Base-by-base conservation (phyloP, 2,113 vertebrate species). In the Corythornis madagascariensis region DNA sequence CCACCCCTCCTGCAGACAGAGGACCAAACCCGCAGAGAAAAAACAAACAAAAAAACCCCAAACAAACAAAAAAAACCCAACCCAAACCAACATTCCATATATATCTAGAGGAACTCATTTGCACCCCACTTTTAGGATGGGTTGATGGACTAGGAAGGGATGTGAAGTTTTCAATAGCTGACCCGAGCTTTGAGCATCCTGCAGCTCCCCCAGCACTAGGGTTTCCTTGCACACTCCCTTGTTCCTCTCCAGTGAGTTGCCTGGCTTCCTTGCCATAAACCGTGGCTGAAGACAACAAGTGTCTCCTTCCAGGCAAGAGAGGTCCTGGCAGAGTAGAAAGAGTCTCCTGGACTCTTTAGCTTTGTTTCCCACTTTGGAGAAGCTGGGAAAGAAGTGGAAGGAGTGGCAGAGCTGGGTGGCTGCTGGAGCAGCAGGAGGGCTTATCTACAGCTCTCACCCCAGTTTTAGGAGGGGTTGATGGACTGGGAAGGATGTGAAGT, bases 171-270 rank as follows among this genome's bases (percentile, higher is more conserved):
- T 40, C 9, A 6, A 1, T 5, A 18, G 2, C 5, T 3, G 13
- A 66, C 19, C 17, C 21, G 11, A 50, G 16, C n/a, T 17, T 29
- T 11, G 35, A 69, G 21, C 31, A 75, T n/a, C 66, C 25, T 4
- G 3, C 18, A 10, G 6, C 24, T 63, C 50, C 11, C 4, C 0
- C 2, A 7, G 21, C 14, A 4, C 16, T 11, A 19, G 15, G 1
- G 1, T 2, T 3, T 56, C 24, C n/a, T 2, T 2, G 4, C 42
- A 26, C 17, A 3, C 15, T 13, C 56, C 3, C 13, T 47, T 4
- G 5, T 17, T 31, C 35, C 56, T 8, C 22, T 42, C 38, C 31
- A 2, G 15, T 0, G 14, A 31, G 40, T 15, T 26, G 15, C 74
- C 29, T 21, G 11, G 4, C 63, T 70, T 45, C 76, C 74, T 92